Base-by-base conservation (phyloP, 1,140 invertebrate species). In the Zaprionus ornatus region DNA sequence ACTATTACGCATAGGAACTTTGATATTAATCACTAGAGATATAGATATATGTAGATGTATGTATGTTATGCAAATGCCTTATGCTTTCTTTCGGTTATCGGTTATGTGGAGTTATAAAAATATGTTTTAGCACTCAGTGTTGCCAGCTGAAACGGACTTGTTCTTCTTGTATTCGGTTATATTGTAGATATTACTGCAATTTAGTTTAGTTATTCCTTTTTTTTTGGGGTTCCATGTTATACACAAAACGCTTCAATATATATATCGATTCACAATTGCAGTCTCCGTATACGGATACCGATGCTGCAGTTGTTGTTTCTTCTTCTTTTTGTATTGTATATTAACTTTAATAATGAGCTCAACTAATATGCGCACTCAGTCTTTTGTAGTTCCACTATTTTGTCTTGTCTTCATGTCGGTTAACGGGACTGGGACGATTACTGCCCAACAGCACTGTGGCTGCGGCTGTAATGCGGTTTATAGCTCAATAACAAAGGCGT, bases 331-430 rank as follows among this genome's bases (percentile, higher is more conserved):
- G 45, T 37, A 63, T 85, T 80, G 69, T 90, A 90, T 80, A 80
- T 84, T 70, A 83, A 79, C 40, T 79, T 88, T 88, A 82, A 86
- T 86, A 86, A 90, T 90, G 86, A 90, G 86, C 87, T 90, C 87
- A 90, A 90, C 82, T 90, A 91, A 90, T 90, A 90, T 90, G 82
- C 86, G 86, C 86, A 90, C 86, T 90, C 86, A 90, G 86, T 90
- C 86, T 90, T 88, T 90, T 90, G 86, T 90, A 91, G 86, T 90
- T 90, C 82, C 86, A 82, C 85, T 90, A 90, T 90, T 85, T 90
- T 83, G 82, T 88, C 84, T 81, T 77, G 74, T 87, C 64, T 85
- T 85, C 62, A 71, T 84, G 67, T 73, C 74, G 68, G 57, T 74
- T 71, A 70, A 68, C 67, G 65, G 52, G 21, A 59, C 29, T 57